Conservation (phyloP, 2,113 vertebrate genomes). For the Centrocercus urophasianus region DNA sequence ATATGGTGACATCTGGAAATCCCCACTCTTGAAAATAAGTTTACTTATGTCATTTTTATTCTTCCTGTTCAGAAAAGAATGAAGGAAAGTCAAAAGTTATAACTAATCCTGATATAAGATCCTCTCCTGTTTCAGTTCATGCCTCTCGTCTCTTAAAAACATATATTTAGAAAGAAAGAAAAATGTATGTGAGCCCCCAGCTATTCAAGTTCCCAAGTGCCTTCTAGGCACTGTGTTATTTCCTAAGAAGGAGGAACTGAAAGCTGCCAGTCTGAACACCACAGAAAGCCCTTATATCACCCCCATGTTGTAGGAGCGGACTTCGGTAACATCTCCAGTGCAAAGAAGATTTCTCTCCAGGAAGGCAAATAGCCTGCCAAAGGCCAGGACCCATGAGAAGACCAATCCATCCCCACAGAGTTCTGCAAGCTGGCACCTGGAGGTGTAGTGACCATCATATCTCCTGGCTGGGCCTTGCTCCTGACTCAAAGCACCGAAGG, state of each 20-base stretch:
- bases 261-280: not conserved
- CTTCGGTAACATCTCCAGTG: not conserved
- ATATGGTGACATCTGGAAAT: conserved; percentile 96
- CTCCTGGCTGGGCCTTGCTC: not conserved
- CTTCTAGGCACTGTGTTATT: not conserved
- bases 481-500: not conserved
- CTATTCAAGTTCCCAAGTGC: not conserved
- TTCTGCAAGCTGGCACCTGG: not conserved
- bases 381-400: not conserved
- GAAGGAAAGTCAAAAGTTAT: conserved; percentile 43
- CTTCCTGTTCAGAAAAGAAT: conserved; percentile 81
- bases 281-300: not conserved
- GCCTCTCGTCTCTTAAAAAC: not conserved
- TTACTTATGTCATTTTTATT: conserved; percentile 98
- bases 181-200: rapidly evolving
- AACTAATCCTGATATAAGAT: not conserved
- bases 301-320: not conserved
- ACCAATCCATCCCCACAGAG: not conserved
- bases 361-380: not conserved
- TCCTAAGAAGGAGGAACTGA: not conserved
- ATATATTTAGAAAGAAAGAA: not conserved
- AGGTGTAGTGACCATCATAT: not conserved
- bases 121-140: not conserved
- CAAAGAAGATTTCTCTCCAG: not conserved
- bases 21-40: conserved; percentile 97